Conservation (phyloP, 2,888 invertebrate genomes). For the Frankliniella intonsa region DNA sequence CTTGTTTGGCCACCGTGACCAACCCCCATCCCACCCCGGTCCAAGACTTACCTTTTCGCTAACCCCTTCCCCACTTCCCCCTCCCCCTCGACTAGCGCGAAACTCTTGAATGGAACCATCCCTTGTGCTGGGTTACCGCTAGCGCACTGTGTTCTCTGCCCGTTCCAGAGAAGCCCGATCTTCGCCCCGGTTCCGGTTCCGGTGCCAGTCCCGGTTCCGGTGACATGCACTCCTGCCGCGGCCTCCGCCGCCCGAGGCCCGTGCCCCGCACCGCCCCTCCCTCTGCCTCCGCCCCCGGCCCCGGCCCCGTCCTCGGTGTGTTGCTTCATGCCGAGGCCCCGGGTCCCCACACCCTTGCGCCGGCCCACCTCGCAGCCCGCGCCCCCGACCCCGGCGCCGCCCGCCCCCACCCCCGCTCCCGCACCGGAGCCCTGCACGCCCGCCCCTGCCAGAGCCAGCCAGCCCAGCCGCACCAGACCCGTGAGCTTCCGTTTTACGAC, state of each 20-base stretch:
- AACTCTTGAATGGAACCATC: neutral
- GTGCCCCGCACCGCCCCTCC: too few relatives aligned
- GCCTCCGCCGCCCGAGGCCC: neutral
- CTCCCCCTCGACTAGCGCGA: neutral
- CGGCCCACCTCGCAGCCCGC: neutral
- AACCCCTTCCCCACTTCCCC: neutral
- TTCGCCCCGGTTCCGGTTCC: neutral
- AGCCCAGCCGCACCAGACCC: too few relatives aligned
- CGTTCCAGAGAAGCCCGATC: slow-evolving; percentile 2
- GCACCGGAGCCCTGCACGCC: neutral
- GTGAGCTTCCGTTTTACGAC: too few relatives aligned
- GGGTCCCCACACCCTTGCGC: slow-evolving; percentile 14
- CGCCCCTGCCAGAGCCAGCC: too few relatives aligned
- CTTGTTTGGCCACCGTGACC: too few relatives aligned
- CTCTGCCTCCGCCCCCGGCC: neutral
- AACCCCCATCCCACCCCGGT: too few relatives aligned
- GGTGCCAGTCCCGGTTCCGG: neutral
- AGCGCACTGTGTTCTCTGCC: neutral
- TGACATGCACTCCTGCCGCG: slow-evolving; percentile 11
- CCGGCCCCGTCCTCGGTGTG: neutral
- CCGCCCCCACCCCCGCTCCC: neutral
- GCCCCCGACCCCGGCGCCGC: neutral
- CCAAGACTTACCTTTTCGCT: neutral
- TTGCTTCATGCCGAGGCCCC: neutral
- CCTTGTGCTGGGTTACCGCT: neutral